A percentile compares a stretch with the other conserved stretches of the same genome.
Conservation (phyloP, 1,140 invertebrate species). For the Stegodyphus dumicola region DNA sequence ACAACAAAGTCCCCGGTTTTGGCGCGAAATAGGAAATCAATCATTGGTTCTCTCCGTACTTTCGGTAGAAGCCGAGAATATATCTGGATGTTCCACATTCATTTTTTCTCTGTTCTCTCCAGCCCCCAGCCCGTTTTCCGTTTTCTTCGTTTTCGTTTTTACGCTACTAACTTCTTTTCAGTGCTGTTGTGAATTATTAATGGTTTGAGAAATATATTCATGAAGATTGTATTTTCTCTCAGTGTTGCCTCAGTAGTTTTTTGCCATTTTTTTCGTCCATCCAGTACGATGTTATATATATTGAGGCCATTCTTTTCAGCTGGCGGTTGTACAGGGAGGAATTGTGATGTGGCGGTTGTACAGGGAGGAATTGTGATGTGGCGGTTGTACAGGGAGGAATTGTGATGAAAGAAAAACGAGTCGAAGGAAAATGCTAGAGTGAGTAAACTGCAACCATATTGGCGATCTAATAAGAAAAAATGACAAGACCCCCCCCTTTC, state of each 20-base stretch:
- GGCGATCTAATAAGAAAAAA: not conserved
- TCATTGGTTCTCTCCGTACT: slow-evolving; percentile 2
- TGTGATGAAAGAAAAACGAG: not conserved
- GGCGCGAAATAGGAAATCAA: slow-evolving; percentile 51
- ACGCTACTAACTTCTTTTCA: slow-evolving; percentile 9
- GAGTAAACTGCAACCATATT: not conserved
- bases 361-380: not conserved
- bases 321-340: not conserved
- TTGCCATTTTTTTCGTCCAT: not conserved
- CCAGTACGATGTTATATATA: too few species aligned
- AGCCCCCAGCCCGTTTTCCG: not conserved
- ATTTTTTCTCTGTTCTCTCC: not conserved
- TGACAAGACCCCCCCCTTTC: not conserved
- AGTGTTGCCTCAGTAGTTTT: slow-evolving; percentile 12
- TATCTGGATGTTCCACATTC: slow-evolving; percentile 26
- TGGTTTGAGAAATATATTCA: slow-evolving; percentile 52
- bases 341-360: not conserved
- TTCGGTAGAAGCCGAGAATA: not conserved
- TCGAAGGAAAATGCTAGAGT: not conserved
- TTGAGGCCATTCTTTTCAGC: too few species aligned
- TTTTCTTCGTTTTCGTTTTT: not conserved
- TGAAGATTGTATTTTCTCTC: slow-evolving; percentile 40
- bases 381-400: not conserved
- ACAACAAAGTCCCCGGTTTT: slow-evolving; percentile 32
- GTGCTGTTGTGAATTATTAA: slow-evolving; percentile 48